Evolutionary conservation across 2,888 invertebrate species (phyloP).

Genomic region (Lasioglossum villosulum): DNA sequence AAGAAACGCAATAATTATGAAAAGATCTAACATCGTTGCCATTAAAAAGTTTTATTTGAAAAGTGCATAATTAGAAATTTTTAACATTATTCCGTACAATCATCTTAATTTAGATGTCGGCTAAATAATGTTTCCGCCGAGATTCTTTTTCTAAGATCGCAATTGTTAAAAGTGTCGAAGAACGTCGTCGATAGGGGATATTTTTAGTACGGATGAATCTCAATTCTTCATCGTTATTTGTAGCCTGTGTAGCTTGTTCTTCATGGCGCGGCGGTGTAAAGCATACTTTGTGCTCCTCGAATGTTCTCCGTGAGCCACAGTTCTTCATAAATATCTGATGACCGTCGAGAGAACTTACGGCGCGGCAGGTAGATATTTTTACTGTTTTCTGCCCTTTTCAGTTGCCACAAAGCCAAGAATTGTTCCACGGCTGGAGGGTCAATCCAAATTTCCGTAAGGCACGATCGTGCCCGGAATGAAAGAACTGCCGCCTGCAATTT

Average conservation of each 20-base stretch:
- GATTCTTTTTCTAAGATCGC: background rate
- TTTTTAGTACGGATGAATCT: background rate
- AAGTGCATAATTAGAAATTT: too few relatives aligned
- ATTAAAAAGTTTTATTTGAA: too few relatives aligned
- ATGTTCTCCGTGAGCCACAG: conserved; percentile 62
- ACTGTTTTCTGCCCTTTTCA: conserved; percentile 38
- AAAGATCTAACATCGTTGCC: too few relatives aligned
- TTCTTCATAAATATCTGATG: conserved; percentile 77
- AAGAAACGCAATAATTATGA: too few relatives aligned
- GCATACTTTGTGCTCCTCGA: conserved; percentile 41
- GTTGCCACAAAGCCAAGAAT: conserved; percentile 49
- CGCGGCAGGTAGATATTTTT: conserved; percentile 67
- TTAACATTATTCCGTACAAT: background rate
- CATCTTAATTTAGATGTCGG: background rate
- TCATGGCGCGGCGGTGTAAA: conserved; percentile 21
- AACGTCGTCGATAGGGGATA: background rate
- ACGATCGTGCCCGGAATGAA: conserved; percentile 56
- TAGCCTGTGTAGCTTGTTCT: background rate
- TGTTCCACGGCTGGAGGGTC: conserved; percentile 38
- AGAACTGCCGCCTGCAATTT: conserved; percentile 40
- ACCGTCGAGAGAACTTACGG: conserved; percentile 66
- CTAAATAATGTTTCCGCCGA: background rate
- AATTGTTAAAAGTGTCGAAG: background rate
- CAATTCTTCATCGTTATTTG: background rate
- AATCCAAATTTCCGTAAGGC: conserved; percentile 55